Conservation (phyloP, 2,888 invertebrate species). For the Drosophila anomelani region DNA sequence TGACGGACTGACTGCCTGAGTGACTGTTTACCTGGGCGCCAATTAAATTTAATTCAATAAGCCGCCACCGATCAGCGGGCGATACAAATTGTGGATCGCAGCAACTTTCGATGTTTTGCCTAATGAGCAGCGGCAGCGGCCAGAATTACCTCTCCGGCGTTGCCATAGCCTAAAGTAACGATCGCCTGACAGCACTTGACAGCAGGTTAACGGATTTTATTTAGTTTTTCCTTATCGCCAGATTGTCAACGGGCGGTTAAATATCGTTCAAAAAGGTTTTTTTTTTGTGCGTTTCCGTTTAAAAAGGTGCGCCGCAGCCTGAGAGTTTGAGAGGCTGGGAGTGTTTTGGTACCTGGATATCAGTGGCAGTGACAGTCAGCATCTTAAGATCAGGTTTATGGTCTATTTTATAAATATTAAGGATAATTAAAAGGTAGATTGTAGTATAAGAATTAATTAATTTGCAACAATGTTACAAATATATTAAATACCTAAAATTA, state of each 20-base stretch:
- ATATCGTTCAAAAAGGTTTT: conserved; percentile 18
- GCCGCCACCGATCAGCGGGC: conserved; percentile 54
- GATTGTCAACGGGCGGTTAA: conserved; percentile 35
- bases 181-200: conserved; percentile 50
- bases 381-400: background rate
- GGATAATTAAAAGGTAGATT: background rate
- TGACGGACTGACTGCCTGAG: conserved; percentile 64
- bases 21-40: conserved; percentile 70
- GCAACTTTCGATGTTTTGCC: conserved; percentile 59
- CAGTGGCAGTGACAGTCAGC: background rate
- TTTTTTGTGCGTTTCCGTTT: background rate
- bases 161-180: conserved; percentile 53
- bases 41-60: conserved; percentile 71
- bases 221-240: conserved; percentile 39
- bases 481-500: background rate
- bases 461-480: background rate
- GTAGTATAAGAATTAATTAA: background rate
- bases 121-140: conserved; percentile 50
- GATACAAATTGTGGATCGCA: conserved; percentile 65
- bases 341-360: background rate
- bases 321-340: conserved; percentile 7
- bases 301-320: conserved; percentile 27
- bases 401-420: background rate
- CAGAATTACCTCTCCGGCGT: conserved; percentile 39
- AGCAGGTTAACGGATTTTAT: conserved; percentile 43